A percentile compares a stretch with the other conserved stretches of the same genome.
Evolutionary conservation across 2,888 invertebrate genomes (phyloP).

Genomic region (Andrena dorsata): DNA sequence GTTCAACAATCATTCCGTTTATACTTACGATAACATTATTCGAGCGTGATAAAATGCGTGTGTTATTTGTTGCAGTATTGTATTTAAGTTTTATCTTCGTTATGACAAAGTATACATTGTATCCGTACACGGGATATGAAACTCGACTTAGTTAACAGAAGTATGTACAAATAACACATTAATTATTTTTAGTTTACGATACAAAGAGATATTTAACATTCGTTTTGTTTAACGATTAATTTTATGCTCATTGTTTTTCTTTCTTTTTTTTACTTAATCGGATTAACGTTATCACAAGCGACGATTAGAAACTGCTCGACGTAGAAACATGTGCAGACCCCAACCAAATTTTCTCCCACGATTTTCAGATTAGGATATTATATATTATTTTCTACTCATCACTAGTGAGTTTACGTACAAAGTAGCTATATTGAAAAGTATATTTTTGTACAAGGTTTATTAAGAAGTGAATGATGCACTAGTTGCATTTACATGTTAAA

Average conservation of each 20-base stretch:
- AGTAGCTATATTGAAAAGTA: constrained; percentile 48
- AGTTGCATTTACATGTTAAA: constrained; percentile 58
- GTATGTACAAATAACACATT: constrained; percentile 73
- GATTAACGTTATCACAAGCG: constrained; percentile 48
- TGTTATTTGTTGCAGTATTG: constrained; percentile 73
- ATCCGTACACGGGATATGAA: constrained; percentile 35
- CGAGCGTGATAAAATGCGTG: constrained; percentile 60
- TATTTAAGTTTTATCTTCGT: constrained; percentile 64
- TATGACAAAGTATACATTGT: constrained; percentile 46
- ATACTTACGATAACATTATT: constrained; percentile 56
- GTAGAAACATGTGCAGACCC: constrained; percentile 23
- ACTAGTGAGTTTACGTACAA: constrained; percentile 38
- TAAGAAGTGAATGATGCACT: constrained; percentile 32
- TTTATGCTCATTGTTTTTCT: constrained; percentile 57
- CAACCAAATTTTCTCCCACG: constrained; percentile 30
- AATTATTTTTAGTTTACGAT: constrained; percentile 65
- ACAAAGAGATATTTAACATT: constrained; percentile 61
- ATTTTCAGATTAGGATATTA: constrained; percentile 50
- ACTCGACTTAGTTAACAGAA: constrained; percentile 56
- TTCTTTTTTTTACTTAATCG: constrained; percentile 53
- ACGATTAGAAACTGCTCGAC: constrained; percentile 45
- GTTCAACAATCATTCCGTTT: constrained; percentile 57
- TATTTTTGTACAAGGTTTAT: constrained; percentile 66
- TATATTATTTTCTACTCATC: constrained; percentile 28
- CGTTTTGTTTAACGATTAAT: constrained; percentile 68